Percentiles rank a stretch among this genome's conserved stretches.
Conservation (phyloP, 1,140 invertebrate genomes). For the Hermetia illucens region DNA sequence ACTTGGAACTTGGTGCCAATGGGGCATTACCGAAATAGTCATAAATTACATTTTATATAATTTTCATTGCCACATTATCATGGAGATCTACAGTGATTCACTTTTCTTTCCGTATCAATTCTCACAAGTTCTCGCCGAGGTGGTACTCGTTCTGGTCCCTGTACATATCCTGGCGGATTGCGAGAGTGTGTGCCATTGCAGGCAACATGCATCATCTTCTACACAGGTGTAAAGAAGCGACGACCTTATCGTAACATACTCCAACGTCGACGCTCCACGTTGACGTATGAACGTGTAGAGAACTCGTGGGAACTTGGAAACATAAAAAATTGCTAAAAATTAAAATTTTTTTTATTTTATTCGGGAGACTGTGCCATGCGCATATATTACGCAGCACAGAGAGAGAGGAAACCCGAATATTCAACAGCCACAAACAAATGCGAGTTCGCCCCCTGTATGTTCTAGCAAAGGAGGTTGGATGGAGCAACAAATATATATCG, state of each 20-base stretch:
- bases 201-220: background rate
- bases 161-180: background rate
- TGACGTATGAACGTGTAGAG: background rate
- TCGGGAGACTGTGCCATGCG: background rate
- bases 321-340: background rate
- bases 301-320: too few species aligned
- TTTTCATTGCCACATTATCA: slow-evolving; percentile 5
- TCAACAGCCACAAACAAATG: too few species aligned
- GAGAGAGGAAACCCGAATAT: background rate
- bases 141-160: background rate
- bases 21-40: background rate
- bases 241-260: too few species aligned
- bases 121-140: slow-evolving; percentile 4
- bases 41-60: slow-evolving; percentile 4
- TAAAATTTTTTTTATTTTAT: background rate
- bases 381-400: background rate
- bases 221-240: too few species aligned
- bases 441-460: too few species aligned
- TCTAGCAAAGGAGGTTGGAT: too few species aligned
- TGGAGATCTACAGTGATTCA: slow-evolving; percentile 2
- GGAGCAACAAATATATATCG: too few species aligned
- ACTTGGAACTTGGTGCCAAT: too few species aligned
- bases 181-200: background rate
- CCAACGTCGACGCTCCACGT: too few species aligned
- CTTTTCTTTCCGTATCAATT: slow-evolving; percentile 1